Base-by-base conservation (phyloP, 2,797 vertebrate species). In the Pangasius macronema region DNA sequence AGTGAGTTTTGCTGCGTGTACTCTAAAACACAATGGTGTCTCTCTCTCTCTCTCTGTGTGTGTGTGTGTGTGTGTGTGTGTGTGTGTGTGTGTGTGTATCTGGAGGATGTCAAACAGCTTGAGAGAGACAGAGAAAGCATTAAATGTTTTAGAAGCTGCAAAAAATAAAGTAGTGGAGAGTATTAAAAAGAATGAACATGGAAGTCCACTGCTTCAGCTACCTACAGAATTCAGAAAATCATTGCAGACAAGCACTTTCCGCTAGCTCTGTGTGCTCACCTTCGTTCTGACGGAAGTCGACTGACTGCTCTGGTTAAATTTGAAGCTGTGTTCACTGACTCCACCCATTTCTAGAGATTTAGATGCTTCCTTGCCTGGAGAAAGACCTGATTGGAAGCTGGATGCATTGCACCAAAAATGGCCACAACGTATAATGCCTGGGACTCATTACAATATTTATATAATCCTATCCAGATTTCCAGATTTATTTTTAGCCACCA, bases 1-100 rank as follows among this genome's bases (percentile, higher is more conserved):
- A 87, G 82, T 79, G 83, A 82, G 85, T 75, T 88, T 33, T 88
- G 80, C 68, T 61, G 77, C 75, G 53, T 85, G 84, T 57, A 42
- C 68, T 73, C 33, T 68, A 67, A 84, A 84, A 86, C 18, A 53
- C 24, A 73, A 30, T 14, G 16, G 9, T 39, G 6, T 72, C 39
- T 39, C 36, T 39, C 36, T 42, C 39, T 42, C 24, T 14, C 36
- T 42, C 39, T 42, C 24, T 14, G 36, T 42, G 68, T 72, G 68
- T 72, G 36, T 72, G 68, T 22, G 33, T 39, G 20, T 70, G 67
- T 39, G 33, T 70, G 67, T 70, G 33, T 46, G n/a, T 20, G 53
- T n/a, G 20, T 3, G 3, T 70, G 67, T 84, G 55, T 86, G 53
- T 80, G 75, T 80, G 61, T 72, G 77, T 68, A 4, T 42, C 5